Evolutionary conservation across 2,888 invertebrate species (phyloP).

Genomic region (Scaptomyza flava): DNA sequence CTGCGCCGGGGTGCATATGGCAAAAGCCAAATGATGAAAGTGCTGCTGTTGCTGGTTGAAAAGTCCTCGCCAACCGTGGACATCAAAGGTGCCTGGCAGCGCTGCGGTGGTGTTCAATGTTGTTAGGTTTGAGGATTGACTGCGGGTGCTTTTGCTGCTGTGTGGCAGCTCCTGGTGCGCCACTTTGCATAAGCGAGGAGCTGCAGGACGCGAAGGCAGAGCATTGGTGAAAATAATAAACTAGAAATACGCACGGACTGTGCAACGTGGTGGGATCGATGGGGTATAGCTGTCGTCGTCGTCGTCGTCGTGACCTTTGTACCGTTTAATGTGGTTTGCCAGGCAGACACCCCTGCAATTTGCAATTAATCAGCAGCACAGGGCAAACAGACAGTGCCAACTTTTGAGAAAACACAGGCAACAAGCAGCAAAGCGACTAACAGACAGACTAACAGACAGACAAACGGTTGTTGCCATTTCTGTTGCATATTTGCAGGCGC

Average conservation of each 20-base stretch:
- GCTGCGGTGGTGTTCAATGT: constrained; percentile 60
- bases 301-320: constrained; percentile 69
- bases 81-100: constrained; percentile 71
- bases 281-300: constrained; percentile 16
- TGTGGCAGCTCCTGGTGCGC: constrained; percentile 56
- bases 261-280: constrained; percentile 52
- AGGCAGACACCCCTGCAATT: constrained; percentile 74
- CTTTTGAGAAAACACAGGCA: constrained; percentile 22
- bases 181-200: constrained; percentile 75
- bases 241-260: constrained; percentile 68
- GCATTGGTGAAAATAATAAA: constrained; percentile 65
- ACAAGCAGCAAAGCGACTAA: constrained; percentile 6
- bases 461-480: constrained; percentile 21
- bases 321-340: constrained; percentile 75
- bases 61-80: constrained; percentile 59
- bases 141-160: neutral
- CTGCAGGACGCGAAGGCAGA: neutral
- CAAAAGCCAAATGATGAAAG: constrained; percentile 78
- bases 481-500: constrained; percentile 61
- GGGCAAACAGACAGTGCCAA: constrained; percentile 50
- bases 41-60: constrained; percentile 46
- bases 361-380: constrained; percentile 74
- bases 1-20: constrained; percentile 71
- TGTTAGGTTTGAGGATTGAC: constrained; percentile 30
- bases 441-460: constrained; percentile 19